A percentile compares a stretch with the other conserved stretches of the same genome.
Conservation (phyloP, 2,797 vertebrate genomes). For the Meda fulgida region DNA sequence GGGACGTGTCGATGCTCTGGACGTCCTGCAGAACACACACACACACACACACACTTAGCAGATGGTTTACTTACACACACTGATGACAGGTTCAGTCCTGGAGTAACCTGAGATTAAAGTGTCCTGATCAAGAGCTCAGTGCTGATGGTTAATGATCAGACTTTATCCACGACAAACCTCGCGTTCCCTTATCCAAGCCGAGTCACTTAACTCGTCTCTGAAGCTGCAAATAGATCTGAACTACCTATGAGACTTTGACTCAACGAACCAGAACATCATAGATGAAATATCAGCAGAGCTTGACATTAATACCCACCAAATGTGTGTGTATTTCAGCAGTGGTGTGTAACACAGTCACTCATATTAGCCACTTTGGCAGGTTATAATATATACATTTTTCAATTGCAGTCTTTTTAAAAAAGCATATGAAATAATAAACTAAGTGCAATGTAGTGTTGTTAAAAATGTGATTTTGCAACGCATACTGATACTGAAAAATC, state of each 20-base stretch:
- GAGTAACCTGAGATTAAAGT: background rate
- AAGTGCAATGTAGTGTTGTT: too few relatives aligned
- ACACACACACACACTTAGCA: background rate
- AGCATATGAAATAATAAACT: too few relatives aligned
- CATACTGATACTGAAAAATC: too few relatives aligned
- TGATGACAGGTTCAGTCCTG: background rate
- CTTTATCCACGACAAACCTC: background rate
- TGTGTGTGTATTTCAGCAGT: background rate
- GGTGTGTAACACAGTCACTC: background rate
- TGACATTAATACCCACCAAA: background rate
- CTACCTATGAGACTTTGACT: background rate
- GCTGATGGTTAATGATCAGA: background rate
- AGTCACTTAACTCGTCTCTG: background rate
- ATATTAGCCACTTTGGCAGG: too few relatives aligned
- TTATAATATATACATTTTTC: too few relatives aligned
- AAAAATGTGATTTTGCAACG: too few relatives aligned
- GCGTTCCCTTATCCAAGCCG: too few relatives aligned
- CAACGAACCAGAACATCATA: background rate
- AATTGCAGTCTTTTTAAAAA: too few relatives aligned
- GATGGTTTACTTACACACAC: background rate
- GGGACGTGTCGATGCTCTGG: constrained; percentile 87
- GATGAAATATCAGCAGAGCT: background rate
- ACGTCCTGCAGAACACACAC: constrained; percentile 80
- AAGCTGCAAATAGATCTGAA: background rate
- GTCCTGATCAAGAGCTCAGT: background rate